A percentile compares a stretch with the other conserved stretches of the same genome.
Evolutionary conservation across 2,113 vertebrate genomes (phyloP).

Genomic region (Candoia aspera): DNA sequence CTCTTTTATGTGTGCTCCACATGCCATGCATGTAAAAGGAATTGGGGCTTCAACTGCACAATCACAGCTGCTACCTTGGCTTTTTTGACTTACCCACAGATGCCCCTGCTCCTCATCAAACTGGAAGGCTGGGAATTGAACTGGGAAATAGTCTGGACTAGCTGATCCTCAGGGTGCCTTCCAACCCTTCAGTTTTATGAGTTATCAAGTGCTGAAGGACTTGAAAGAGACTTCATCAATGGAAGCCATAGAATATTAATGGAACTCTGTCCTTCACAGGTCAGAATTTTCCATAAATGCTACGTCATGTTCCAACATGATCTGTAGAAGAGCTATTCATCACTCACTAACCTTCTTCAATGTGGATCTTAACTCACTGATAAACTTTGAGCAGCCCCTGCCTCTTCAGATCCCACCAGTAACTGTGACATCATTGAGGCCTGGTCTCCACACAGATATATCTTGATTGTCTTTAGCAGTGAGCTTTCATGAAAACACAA

Average conservation of each 20-base stretch:
- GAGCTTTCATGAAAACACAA: neutral
- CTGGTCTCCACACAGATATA: neutral
- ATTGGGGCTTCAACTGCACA: neutral
- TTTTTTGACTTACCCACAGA: neutral
- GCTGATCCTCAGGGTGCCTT: neutral
- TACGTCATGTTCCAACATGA: neutral
- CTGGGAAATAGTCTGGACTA: neutral
- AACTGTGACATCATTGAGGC: neutral
- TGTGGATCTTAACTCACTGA: neutral
- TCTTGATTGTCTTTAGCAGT: neutral
- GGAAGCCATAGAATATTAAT: neutral
- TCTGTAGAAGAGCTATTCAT: neutral
- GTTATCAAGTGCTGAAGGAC: neutral
- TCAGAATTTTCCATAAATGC: neutral
- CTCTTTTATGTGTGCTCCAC: neutral
- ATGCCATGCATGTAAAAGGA: neutral
- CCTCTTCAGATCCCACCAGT: neutral
- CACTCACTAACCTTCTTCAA: neutral
- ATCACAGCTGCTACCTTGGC: neutral
- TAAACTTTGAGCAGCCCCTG: neutral
- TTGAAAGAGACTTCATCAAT: neutral
- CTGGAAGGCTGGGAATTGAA: neutral
- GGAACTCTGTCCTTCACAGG: neutral
- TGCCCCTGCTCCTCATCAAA: neutral
- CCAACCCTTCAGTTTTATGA: neutral